Base-by-base conservation (phyloP, 2,888 invertebrate species). In the Ctena decussata region DNA sequence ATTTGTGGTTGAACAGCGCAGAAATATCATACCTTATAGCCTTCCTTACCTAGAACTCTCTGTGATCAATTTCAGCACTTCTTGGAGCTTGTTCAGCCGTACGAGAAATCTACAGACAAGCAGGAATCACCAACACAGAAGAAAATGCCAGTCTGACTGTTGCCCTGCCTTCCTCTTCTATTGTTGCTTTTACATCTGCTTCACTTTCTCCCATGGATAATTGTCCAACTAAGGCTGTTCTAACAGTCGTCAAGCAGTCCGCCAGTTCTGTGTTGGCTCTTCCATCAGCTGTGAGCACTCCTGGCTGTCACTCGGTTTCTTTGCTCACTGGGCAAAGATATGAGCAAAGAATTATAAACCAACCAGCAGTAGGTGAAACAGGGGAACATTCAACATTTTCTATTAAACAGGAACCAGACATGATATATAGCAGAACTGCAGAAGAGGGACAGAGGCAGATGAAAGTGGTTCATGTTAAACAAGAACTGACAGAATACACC, bases 41-140 rank as follows among this genome's bases (percentile, higher is more conserved):
- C n/a, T n/a, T n/a, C n/a, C n/a, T n/a, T n/a, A n/a, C n/a, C n/a
- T 41, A 49, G 21, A 21, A 49, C 3, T 21, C n/a, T 49, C 15
- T 21, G n/a, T 49, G 15, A 12, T 60, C 5, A 21, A 53, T 53
- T 65, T 32, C 77, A 81, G 77, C 76, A 27, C 71, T 76, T 11
- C 6, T 32, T 11, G 57, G 41, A 41, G 72, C 46, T 0, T 77
- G 81, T 81, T n/a, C 60, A 12, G 70, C 32, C 12, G 57, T 81
- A 15, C 76, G 57, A 0, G 30, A 72, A 30, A 77, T 81, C 12
- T 81, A 81, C 41, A 57, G 76, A 2, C 57, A 71, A 24, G 81
- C 81, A 27, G 72, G 72, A 0, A 21, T 81, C 8, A 21, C 76
- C n/a, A 53, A 77, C 24, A 81, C 71, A 15, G 81, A 81, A 24